phyloP scores from a whole-genome alignment of 2,797 vertebrate species.

The Podarcis siculus region DNA sequence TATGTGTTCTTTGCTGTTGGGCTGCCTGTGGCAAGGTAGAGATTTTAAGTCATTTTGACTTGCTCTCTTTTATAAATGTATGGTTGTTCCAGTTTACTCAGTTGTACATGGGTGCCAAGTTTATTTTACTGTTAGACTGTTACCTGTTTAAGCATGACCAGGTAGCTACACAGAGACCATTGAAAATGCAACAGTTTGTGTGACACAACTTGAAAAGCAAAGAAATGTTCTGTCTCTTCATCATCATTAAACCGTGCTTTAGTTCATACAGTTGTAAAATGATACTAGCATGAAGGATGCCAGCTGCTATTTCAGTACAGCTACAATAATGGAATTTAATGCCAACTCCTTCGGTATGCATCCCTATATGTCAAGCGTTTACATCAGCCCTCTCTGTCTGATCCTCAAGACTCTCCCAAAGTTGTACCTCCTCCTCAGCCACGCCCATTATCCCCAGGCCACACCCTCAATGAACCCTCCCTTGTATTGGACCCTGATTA shows the following conservation, averaged over 20 bases:
- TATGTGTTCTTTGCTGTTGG: not conserved
- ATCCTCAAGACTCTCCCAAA: no score
- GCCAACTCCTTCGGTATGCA: not conserved
- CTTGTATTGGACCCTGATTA: no score
- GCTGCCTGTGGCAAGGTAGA: not conserved
- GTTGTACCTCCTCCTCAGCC: no score
- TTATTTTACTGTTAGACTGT: not conserved
- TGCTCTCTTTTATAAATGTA: not conserved
- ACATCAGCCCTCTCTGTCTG: no score
- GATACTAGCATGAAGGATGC: not conserved
- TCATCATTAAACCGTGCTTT: not conserved
- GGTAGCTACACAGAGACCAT: not conserved
- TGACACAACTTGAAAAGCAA: not conserved
- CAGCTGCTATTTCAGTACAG: not conserved
- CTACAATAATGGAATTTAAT: not conserved
- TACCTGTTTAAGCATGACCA: not conserved
- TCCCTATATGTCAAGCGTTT: not conserved
- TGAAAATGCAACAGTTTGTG: not conserved
- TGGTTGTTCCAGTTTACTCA: not conserved
- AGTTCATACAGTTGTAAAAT: not conserved
- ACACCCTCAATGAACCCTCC: no score
- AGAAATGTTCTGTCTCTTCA: not conserved
- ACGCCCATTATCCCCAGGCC: no score
- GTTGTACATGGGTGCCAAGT: not conserved
- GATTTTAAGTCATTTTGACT: not conserved